Conservation (phyloP, 2,797 vertebrate genomes). For the Sebastes hubbsi region DNA sequence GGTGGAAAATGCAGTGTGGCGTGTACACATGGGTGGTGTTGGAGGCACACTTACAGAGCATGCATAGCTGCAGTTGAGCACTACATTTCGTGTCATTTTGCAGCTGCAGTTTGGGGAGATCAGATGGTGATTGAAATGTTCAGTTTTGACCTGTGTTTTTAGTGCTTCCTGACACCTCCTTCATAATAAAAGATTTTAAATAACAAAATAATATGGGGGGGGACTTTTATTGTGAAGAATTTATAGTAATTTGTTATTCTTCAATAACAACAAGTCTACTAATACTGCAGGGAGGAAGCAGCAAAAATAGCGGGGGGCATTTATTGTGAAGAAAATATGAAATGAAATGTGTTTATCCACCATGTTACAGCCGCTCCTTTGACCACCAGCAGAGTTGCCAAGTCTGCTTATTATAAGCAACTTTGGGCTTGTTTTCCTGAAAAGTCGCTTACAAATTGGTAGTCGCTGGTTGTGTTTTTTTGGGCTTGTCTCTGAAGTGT, state of each 20-base stretch:
- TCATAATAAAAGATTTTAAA: too few relatives aligned
- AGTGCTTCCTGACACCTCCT: not conserved
- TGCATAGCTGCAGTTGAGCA: not conserved
- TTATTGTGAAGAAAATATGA: not conserved
- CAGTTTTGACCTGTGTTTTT: not conserved
- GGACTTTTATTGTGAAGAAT: too few relatives aligned
- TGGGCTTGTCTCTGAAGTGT: too few relatives aligned
- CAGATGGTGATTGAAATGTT: not conserved
- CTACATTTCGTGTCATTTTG: not conserved
- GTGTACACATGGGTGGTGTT: conserved; percentile 17
- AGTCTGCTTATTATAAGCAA: too few relatives aligned
- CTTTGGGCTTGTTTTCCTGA: too few relatives aligned
- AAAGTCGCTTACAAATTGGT: too few relatives aligned
- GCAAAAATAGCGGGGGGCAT: not conserved
- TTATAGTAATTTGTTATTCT: not conserved
- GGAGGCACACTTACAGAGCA: conserved; percentile 7
- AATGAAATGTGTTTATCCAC: not conserved
- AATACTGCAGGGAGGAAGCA: not conserved
- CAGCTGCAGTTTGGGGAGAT: not conserved
- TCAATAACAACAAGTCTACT: not conserved
- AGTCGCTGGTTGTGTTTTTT: too few relatives aligned
- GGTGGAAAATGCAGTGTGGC: conserved; percentile 6
- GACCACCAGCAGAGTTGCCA: too few relatives aligned
- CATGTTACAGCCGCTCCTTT: too few relatives aligned
- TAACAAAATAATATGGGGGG: too few relatives aligned